phyloP scores from a whole-genome alignment of 2,113 vertebrate genomes.

The Calidris pygmaea region DNA sequence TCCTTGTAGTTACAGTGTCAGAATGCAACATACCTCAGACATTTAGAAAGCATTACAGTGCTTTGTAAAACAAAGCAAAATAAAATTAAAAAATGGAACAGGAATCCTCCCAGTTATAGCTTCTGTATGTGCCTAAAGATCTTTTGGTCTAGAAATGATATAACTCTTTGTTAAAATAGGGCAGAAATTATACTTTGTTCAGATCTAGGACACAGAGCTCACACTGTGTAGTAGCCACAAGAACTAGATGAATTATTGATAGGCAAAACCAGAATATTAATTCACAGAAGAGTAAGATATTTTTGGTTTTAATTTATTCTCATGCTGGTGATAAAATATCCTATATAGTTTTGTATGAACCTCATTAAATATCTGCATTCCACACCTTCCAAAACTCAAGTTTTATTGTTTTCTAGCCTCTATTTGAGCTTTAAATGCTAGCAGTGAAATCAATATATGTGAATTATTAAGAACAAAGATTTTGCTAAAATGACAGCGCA shows the following conservation, averaged over 20 bases:
- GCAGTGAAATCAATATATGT: not conserved
- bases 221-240: conserved; percentile 13
- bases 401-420: not conserved
- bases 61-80: not conserved
- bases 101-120: not conserved
- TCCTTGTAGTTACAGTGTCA: not conserved
- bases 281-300: not conserved
- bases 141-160: not conserved
- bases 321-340: not conserved
- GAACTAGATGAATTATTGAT: conserved; percentile 38
- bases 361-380: not conserved
- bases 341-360: not conserved
- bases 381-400: not conserved
- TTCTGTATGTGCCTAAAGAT: not conserved
- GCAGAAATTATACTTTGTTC: not conserved
- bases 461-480: conserved; percentile 2
- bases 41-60: not conserved
- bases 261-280: conserved; percentile 14
- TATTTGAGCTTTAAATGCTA: not conserved
- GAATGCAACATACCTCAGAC: not conserved
- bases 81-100: not conserved
- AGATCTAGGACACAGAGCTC: conserved; percentile 40
- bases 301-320: not conserved
- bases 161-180: not conserved
- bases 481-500: not conserved